Conservation (phyloP, 2,113 vertebrate genomes). For the Rousettus leschenaultii region DNA sequence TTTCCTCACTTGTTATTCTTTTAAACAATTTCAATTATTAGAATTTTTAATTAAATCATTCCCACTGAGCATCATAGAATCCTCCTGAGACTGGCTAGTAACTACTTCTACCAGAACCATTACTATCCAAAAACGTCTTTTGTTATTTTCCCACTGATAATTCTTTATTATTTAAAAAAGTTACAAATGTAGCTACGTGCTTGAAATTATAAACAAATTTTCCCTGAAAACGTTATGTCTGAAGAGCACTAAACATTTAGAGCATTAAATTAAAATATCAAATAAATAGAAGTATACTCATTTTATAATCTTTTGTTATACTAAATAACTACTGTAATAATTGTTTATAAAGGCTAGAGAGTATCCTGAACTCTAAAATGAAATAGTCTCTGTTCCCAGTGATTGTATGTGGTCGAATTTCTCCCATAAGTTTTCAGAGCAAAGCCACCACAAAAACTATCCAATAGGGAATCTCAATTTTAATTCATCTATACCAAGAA, state of each 20-base stretch:
- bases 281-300: not conserved
- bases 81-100: not conserved
- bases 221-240: not conserved
- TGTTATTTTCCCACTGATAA: not conserved
- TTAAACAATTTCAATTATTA: not conserved
- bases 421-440: not conserved
- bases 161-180: not conserved
- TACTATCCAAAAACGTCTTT: not conserved
- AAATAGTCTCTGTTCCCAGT: not conserved
- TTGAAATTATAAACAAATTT: not conserved
- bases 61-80: not conserved
- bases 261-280: not conserved
- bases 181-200: not conserved
- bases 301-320: not conserved
- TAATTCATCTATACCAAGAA: not conserved
- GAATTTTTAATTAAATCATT: not conserved
- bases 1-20: not conserved
- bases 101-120: not conserved
- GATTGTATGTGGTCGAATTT: not conserved
- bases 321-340: not conserved
- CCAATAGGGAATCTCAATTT: not conserved
- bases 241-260: not conserved
- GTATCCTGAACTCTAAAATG: not conserved
- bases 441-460: not conserved
- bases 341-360: not conserved